Evolutionary conservation across 2,797 vertebrate genomes (phyloP).

Genomic region (Sandelia bainsii): DNA sequence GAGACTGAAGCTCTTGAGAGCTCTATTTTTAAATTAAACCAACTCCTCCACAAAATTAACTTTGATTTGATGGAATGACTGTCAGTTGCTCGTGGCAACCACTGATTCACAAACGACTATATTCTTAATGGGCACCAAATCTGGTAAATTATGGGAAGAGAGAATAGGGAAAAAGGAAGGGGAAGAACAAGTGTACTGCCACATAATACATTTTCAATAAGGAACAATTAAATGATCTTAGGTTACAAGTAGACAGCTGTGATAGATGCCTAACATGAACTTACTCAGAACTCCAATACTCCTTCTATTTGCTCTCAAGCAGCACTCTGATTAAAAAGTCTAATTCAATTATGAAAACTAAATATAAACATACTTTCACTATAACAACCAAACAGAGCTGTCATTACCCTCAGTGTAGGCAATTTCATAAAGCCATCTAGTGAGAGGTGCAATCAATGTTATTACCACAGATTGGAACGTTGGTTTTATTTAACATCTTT

Average conservation of each 20-base stretch:
- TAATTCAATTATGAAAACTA: constrained; percentile 53
- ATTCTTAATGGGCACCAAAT: constrained; percentile 53
- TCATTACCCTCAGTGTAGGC: neutral
- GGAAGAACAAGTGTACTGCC: constrained; percentile 22
- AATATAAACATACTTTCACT: constrained; percentile 55
- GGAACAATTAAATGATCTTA: constrained; percentile 43
- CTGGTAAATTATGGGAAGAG: constrained; percentile 39
- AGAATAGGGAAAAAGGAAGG: constrained; percentile 20
- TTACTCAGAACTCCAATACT: constrained; percentile 33
- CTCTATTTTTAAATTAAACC: constrained; percentile 54
- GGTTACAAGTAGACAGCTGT: constrained; percentile 46
- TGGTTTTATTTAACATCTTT: neutral
- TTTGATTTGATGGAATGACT: constrained; percentile 62
- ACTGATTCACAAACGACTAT: constrained; percentile 55
- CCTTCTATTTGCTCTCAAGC: constrained; percentile 10
- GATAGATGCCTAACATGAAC: constrained; percentile 50
- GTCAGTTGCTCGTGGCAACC: constrained; percentile 59
- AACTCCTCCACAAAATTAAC: constrained; percentile 58
- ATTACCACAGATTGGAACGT: neutral
- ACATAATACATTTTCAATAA: constrained; percentile 42
- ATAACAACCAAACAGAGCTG: constrained; percentile 14
- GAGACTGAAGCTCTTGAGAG: constrained; percentile 36
- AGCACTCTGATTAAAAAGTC: constrained; percentile 65
- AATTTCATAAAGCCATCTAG: constrained; percentile 5
- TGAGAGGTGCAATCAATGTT: neutral